Percentiles rank a stretch among this genome's conserved stretches.
These are phyloP conservation scores for Melanchra persicariae DNA, from an alignment of 2,888 invertebrate species.

Conservation along the genomic window DNA sequence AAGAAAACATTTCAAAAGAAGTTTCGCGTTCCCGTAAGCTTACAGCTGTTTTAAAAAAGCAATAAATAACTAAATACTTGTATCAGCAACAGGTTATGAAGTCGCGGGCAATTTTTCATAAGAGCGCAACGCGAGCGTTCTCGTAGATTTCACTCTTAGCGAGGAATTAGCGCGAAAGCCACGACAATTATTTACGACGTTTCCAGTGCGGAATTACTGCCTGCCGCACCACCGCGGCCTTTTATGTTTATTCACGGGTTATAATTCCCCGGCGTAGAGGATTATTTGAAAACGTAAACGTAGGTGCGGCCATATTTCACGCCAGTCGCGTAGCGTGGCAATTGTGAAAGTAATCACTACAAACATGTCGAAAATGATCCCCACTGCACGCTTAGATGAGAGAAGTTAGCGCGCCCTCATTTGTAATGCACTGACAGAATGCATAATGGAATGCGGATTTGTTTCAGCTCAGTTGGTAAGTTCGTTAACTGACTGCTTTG, in stretches of 20 bases:
- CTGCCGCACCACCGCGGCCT: slow-evolving; percentile 75
- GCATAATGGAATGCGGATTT: slow-evolving; percentile 76
- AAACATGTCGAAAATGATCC: slow-evolving; percentile 84
- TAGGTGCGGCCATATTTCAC: slow-evolving; percentile 85
- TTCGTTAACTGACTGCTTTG: slow-evolving; percentile 61
- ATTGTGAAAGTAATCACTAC: slow-evolving; percentile 85
- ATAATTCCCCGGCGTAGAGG: slow-evolving; percentile 82
- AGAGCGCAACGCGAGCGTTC: slow-evolving; percentile 71
- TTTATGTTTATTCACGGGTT: slow-evolving; percentile 87
- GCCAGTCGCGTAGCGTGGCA: slow-evolving; percentile 75
- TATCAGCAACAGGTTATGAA: slow-evolving; percentile 63
- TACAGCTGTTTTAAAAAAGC: slow-evolving; percentile 31
- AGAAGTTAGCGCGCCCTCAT: slow-evolving; percentile 71
- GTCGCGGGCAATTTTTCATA: slow-evolving; percentile 73
- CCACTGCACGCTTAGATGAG: slow-evolving; percentile 71
- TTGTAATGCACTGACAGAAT: slow-evolving; percentile 85
- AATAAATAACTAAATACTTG: slow-evolving; percentile 52
- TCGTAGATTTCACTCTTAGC: slow-evolving; percentile 82
- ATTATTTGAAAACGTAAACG: slow-evolving; percentile 87
- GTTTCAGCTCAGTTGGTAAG: slow-evolving; percentile 69
- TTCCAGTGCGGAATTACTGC: slow-evolving; percentile 82
- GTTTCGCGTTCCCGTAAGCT: slow-evolving; percentile 5
- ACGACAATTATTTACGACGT: slow-evolving; percentile 86
- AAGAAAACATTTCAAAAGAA: background rate
- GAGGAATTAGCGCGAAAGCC: slow-evolving; percentile 83